These are phyloP conservation scores for Sminthurinus signatus DNA, from an alignment of 1,140 invertebrate species.

Conservation along the genomic window DNA sequence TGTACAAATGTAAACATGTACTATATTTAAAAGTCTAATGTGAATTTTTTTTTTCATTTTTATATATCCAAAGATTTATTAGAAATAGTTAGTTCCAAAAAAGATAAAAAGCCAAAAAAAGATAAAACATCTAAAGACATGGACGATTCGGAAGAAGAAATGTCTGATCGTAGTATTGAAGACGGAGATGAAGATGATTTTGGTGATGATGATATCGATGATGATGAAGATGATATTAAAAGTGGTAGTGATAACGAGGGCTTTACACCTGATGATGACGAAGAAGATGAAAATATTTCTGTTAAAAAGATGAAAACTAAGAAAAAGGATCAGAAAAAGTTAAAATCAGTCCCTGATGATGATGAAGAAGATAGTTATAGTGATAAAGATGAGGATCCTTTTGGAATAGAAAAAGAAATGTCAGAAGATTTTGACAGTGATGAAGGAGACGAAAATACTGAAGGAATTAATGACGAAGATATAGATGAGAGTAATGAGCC, in stretches of 20 bases:
- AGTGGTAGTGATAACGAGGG: constrained; percentile 24
- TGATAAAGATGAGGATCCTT: constrained; percentile 32
- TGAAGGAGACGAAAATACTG: constrained; percentile 43
- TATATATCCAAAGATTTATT: too few relatives aligned
- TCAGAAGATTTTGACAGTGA: constrained; percentile 40
- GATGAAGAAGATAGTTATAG: constrained; percentile 21
- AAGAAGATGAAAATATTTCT: constrained; percentile 34
- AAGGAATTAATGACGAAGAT: constrained; percentile 41
- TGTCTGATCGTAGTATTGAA: too few relatives aligned
- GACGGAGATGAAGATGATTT: constrained; percentile 2
- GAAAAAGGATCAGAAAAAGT: constrained; percentile 16
- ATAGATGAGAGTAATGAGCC: constrained; percentile 44
- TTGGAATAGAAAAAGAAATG: constrained; percentile 43
- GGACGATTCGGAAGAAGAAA: too few relatives aligned
- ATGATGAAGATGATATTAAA: constrained; percentile 17
- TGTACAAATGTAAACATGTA: constrained; percentile 8
- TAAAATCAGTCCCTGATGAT: constrained; percentile 22
- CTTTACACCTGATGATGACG: constrained; percentile 35
- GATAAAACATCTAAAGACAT: too few relatives aligned
- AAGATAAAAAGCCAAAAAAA: too few relatives aligned
- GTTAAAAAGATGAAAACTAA: background rate
- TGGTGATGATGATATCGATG: constrained; percentile 8
- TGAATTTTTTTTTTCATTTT: constrained; percentile 19
- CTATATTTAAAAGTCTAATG: constrained; percentile 27
- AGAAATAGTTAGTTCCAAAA: too few relatives aligned